These are phyloP conservation scores for Seira sanloemensis DNA, from an alignment of 2,888 invertebrate species.

Conservation along the genomic window DNA sequence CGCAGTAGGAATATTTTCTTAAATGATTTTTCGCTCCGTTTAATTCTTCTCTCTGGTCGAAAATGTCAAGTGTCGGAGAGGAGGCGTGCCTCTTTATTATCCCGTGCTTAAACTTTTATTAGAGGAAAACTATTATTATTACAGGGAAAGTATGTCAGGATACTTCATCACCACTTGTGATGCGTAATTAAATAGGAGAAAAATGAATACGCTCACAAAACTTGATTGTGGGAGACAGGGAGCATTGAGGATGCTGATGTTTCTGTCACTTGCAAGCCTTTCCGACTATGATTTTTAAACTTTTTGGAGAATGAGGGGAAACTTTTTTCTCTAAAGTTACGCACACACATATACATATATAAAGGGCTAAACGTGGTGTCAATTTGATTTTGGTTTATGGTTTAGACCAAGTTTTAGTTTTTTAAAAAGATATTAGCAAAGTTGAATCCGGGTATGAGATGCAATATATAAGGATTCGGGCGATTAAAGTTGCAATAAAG, in stretches of 20 bases:
- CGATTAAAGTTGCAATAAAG: too few relatives aligned
- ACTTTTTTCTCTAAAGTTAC: too few relatives aligned
- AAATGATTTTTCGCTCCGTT: slow-evolving; percentile 45
- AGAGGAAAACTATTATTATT: not conserved
- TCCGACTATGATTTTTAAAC: not conserved
- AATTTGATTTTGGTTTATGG: too few relatives aligned
- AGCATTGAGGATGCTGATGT: too few relatives aligned
- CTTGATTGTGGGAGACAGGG: not conserved
- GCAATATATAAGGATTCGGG: too few relatives aligned
- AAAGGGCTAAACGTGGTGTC: too few relatives aligned
- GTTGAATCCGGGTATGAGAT: too few relatives aligned
- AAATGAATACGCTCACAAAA: not conserved
- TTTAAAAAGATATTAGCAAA: too few relatives aligned
- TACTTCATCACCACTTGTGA: slow-evolving; percentile 40
- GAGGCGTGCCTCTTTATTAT: not conserved
- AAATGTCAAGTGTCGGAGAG: slow-evolving; percentile 6
- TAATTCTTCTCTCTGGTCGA: not conserved
- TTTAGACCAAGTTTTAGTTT: too few relatives aligned
- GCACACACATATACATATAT: too few relatives aligned
- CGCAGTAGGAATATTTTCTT: slow-evolving; percentile 5
- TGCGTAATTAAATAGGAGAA: slow-evolving; percentile 46
- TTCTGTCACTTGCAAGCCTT: not conserved
- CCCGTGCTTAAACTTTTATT: not conserved
- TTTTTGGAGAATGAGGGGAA: not conserved
- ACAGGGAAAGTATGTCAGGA: not conserved